Conservation (phyloP, 2,797 vertebrate genomes). For the Gymnothorax javanicus region DNA sequence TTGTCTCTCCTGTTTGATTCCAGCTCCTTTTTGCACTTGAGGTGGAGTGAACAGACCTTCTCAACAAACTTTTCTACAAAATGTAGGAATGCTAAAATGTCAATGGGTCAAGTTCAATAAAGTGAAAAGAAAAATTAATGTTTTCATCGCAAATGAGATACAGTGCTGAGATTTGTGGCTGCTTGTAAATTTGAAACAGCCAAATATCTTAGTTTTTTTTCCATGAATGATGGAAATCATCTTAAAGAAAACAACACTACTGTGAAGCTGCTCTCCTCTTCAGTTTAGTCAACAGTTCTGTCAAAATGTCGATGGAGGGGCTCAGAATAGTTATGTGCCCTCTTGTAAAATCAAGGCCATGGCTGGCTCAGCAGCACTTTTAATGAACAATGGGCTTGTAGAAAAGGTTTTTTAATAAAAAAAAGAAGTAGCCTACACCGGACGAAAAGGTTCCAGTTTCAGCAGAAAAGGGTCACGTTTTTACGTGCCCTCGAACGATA, state of each 20-base stretch:
- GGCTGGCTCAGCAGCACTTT: background rate
- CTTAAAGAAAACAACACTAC: background rate
- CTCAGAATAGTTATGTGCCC: background rate
- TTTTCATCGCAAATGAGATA: background rate
- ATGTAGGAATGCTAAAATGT: background rate
- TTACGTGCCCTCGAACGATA: background rate
- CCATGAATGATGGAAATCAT: background rate
- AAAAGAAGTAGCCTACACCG: background rate
- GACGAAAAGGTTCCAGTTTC: background rate
- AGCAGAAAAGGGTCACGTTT: background rate
- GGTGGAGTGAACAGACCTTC: background rate
- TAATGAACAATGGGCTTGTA: background rate
- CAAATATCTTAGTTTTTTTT: background rate
- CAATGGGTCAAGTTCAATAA: conserved; percentile 10
- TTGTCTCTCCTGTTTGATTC: background rate
- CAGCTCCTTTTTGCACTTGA: background rate
- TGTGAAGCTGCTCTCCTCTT: background rate
- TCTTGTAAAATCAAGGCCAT: background rate
- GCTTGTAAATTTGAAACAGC: background rate
- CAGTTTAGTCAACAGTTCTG: background rate
- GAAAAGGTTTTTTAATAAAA: background rate
- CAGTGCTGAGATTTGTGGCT: background rate
- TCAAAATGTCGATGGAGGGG: background rate
- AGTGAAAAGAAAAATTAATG: background rate
- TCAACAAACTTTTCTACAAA: background rate